Evolutionary conservation across 2,113 vertebrate species (phyloP), one percentile per base, ranked within the genome.

Genomic region (Hemiprocne comata): DNA sequence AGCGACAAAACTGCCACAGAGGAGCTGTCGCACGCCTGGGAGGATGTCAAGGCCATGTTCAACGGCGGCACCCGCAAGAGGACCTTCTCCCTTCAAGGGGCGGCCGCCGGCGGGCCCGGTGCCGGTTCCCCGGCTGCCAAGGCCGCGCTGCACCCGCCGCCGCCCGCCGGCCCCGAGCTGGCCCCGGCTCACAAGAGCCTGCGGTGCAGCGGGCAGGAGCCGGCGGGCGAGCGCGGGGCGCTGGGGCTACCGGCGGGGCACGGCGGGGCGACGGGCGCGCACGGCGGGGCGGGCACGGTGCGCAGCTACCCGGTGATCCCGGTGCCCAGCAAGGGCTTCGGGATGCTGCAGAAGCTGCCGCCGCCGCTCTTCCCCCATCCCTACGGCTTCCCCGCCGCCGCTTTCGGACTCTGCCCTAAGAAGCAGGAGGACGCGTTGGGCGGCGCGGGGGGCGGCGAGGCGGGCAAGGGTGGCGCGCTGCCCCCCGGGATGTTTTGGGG

Each of bases 1-100:
- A 96, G 71, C 1, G 99, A 99, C 84, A 99, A 99, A 98, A 98
- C 94, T 55, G 93, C 98, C 58, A 93, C 98, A 1, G 99, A 99
- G 2, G 99, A 99, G 40, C 95, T 99, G 83, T 98, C 97, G 93
- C 98, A 99, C 95, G 99, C 99, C 31, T 99, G 99, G 99, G 99
- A 99, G 98, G 99, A 99, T 60, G 99, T 99, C 62, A 99, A 99
- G 97, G 99, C 99, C 97, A 99, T 99, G 99, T 99, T 99, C 95
- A 99, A 99, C 76, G 99, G 99, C 16, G 99, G 99, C 42, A 99
- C 98, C 66, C 98, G 99, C 80, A 99, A 99, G 96, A 98, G 99
- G 96, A 99, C 99, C 85, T 98, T 99, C 95, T 99, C 99, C 11
- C 92, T 98, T 94, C 97, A 98, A 77, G 98, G 97, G 18, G 92